These are phyloP conservation scores for Whitmania pigra DNA, from an alignment of 1,140 invertebrate species.

Conservation along the genomic window DNA sequence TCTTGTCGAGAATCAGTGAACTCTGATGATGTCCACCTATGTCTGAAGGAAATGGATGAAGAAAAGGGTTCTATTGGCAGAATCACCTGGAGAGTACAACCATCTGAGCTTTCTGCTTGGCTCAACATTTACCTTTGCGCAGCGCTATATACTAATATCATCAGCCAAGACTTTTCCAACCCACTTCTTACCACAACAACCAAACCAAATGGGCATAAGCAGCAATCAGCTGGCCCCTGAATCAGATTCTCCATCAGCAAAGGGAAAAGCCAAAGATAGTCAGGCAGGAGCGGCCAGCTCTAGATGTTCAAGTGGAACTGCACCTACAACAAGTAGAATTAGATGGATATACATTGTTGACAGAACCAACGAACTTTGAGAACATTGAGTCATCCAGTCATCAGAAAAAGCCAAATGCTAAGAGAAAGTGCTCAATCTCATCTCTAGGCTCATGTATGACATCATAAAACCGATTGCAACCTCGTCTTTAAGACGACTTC, in stretches of 20 bases:
- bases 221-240: conserved; percentile 35
- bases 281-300: conserved; percentile 15
- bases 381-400: conserved; percentile 69
- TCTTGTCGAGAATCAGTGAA: conserved; percentile 42
- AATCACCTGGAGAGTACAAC: neutral
- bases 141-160: conserved; percentile 68
- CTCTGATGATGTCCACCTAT: neutral
- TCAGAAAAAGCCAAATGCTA: conserved; percentile 60
- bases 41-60: neutral
- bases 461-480: conserved; percentile 25
- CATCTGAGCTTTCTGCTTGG: conserved; percentile 32
- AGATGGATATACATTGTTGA: conserved; percentile 41
- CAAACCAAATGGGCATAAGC: conserved; percentile 27
- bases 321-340: conserved; percentile 42
- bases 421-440: conserved; percentile 64
- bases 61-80: neutral
- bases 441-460: conserved; percentile 59
- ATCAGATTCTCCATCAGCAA: neutral
- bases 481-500: conserved; percentile 3
- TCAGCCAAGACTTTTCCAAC: conserved; percentile 68
- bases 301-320: neutral
- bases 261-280: conserved; percentile 25
- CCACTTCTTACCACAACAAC: conserved; percentile 58
- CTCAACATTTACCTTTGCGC: conserved; percentile 58
- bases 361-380: conserved; percentile 48